phyloP scores from a whole-genome alignment of 2,888 invertebrate species.

The Nipponacmea schrenckii region DNA sequence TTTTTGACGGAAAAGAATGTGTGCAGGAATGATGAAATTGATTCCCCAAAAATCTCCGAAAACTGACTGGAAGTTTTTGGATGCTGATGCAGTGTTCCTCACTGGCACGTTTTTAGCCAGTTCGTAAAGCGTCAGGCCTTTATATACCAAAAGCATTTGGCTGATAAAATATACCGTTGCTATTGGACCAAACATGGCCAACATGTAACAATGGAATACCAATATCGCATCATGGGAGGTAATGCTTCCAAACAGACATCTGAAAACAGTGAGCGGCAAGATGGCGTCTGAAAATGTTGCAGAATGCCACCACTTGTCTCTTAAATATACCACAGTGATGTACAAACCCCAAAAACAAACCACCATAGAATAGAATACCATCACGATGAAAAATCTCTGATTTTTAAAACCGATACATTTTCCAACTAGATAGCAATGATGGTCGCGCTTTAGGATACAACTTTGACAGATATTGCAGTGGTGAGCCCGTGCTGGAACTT shows the following conservation, averaged over 20 bases:
- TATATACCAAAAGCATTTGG: conserved; percentile 30
- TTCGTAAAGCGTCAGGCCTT: conserved; percentile 46
- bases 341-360: conserved; percentile 36
- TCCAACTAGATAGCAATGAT: conserved; percentile 61
- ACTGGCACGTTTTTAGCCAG: conserved; percentile 38
- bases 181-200: conserved; percentile 37
- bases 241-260: conserved; percentile 32
- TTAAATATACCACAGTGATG: conserved; percentile 39
- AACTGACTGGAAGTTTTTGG: conserved; percentile 43
- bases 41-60: conserved; percentile 53
- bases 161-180: conserved; percentile 37
- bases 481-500: conserved; percentile 51
- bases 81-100: conserved; percentile 32
- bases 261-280: conserved; percentile 37
- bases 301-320: conserved; percentile 31
- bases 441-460: conserved; percentile 61
- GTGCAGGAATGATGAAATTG: conserved; percentile 51
- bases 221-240: conserved; percentile 34
- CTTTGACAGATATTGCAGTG: conserved; percentile 53
- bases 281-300: conserved; percentile 38
- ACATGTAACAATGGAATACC: conserved; percentile 36
- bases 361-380: conserved; percentile 44
- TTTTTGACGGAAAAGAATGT: conserved; percentile 44
- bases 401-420: conserved; percentile 55
- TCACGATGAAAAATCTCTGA: conserved; percentile 54